Percentiles rank a stretch among this genome's conserved stretches.
Conservation (phyloP, 2,797 vertebrate species). For the Pteropus rufus region DNA sequence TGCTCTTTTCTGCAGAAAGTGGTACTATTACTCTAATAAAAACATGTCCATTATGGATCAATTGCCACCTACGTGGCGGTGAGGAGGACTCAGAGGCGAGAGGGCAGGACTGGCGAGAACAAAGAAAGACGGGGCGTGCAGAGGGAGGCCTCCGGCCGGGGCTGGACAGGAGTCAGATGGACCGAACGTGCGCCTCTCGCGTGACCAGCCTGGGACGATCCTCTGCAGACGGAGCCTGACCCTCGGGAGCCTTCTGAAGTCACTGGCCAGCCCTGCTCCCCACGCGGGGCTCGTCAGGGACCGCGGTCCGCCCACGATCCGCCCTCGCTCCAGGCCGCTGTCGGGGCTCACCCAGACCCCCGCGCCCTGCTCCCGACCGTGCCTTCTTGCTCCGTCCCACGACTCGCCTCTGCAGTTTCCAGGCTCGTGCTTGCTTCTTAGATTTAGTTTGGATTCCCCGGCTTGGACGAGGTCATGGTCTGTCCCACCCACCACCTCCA, state of each 20-base stretch:
- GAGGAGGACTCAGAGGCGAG: slow-evolving; percentile 7
- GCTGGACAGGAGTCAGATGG: not conserved
- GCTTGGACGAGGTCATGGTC: not conserved
- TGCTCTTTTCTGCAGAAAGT: slow-evolving; percentile 73
- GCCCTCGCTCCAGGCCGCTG: not conserved
- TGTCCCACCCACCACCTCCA: not conserved
- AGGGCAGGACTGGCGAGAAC: slow-evolving; percentile 14
- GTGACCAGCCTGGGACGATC: not conserved
- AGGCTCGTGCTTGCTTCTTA: not conserved
- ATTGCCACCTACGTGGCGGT: slow-evolving; percentile 69
- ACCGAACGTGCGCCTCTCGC: not conserved
- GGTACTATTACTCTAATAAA: slow-evolving; percentile 73
- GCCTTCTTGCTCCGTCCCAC: not conserved
- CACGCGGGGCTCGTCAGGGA: not conserved
- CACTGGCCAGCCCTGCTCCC: not conserved
- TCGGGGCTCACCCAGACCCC: not conserved
- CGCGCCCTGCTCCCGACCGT: not conserved
- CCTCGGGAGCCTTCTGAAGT: not conserved
- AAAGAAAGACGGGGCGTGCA: not conserved
- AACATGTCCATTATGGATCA: slow-evolving; percentile 66
- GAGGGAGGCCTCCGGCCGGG: not conserved
- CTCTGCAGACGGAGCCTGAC: not conserved
- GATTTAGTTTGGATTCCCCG: not conserved
- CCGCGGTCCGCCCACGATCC: no score
- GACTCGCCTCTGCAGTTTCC: not conserved